Percentiles rank a stretch among this genome's conserved stretches.
Conservation (phyloP, 2,113 vertebrate genomes). For the Tachysurus fulvidraco region DNA sequence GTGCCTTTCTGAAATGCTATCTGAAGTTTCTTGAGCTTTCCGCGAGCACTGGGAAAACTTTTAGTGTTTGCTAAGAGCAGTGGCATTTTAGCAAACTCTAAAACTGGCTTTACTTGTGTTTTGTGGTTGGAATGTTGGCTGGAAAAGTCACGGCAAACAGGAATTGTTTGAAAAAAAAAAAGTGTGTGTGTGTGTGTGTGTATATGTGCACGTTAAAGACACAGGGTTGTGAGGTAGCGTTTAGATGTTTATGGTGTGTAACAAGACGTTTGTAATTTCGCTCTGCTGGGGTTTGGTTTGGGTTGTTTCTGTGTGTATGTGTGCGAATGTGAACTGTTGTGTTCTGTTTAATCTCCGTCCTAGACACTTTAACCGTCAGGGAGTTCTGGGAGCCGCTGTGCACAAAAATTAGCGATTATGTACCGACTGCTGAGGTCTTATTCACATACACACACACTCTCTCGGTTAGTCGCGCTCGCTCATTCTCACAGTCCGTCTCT, state of each 20-base stretch:
- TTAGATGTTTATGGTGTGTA: conserved; percentile 23
- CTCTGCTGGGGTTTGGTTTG: conserved; percentile 3
- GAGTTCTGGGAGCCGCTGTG: conserved; percentile 57
- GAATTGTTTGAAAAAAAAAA: conserved; percentile 6
- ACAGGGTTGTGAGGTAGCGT: conserved; percentile 1
- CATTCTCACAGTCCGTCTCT: conserved; percentile 30
- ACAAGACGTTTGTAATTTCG: conserved; percentile 2
- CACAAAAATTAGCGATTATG: conserved; percentile 53
- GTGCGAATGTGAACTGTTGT: conserved; percentile 49
- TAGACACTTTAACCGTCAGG: conserved; percentile 66
- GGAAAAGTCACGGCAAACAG: conserved; percentile 4
- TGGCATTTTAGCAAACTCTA: conserved; percentile 8
- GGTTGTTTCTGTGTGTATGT: conserved; percentile 23
- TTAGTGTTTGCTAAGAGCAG: background rate
- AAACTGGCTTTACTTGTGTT: conserved; percentile 7
- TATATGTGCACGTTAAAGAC: background rate
- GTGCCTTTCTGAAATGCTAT: background rate
- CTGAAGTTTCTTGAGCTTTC: background rate
- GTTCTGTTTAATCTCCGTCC: conserved; percentile 62
- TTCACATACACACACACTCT: conserved; percentile 20
- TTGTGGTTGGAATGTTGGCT: conserved; percentile 19
- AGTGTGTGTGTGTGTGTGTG: background rate
- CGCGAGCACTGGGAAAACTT: background rate
- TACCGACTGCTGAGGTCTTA: conserved; percentile 41
- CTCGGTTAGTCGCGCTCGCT: background rate